Conservation (phyloP, 2,113 vertebrate species). For the Manacus vitellinus region DNA sequence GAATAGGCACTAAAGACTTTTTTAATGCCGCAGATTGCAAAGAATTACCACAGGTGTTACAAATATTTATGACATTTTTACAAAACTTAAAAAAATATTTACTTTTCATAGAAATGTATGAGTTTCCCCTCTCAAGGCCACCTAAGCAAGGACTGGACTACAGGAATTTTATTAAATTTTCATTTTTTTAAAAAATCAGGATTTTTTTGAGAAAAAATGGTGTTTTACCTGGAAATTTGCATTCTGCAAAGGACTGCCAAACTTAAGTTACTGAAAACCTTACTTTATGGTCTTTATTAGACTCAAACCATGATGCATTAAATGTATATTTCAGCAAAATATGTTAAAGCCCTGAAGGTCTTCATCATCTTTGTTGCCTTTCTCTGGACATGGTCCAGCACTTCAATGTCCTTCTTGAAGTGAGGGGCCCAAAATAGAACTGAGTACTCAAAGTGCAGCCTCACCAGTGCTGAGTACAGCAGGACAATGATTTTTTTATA, state of each 20-base stretch:
- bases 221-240: not conserved
- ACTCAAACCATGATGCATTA: not conserved
- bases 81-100: not conserved
- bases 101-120: not conserved
- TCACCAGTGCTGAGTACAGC: not conserved
- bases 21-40: not conserved
- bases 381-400: not conserved
- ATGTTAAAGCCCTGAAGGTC: not conserved
- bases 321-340: not conserved
- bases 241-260: not conserved
- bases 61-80: not conserved
- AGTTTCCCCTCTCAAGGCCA: not conserved
- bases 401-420: not conserved
- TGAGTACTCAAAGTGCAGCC: not conserved
- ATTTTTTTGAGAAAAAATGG: not conserved
- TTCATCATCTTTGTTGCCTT: not conserved
- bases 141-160: not conserved
- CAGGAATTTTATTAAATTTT: not conserved
- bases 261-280: not conserved
- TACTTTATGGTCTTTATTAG: not conserved
- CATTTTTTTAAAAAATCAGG: accelerated
- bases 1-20: not conserved
- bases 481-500: not conserved
- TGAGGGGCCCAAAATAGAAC: not conserved
- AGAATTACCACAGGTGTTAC: not conserved